A percentile compares a stretch with the other conserved stretches of the same genome.
phyloP scores from a whole-genome alignment of 2,113 vertebrate genomes.

The Vanacampus margaritifer region DNA sequence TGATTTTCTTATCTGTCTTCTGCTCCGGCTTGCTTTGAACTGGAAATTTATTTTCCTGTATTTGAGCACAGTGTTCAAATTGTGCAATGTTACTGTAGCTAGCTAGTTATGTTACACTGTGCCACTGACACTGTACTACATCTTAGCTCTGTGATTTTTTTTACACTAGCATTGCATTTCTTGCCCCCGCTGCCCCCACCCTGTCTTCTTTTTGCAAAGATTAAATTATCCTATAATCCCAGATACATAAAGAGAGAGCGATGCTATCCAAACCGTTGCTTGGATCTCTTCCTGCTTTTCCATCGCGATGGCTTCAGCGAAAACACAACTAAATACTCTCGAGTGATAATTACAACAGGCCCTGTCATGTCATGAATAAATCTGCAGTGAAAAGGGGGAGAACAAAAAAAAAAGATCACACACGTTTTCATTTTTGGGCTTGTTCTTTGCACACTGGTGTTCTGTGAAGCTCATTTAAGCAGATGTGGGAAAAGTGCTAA shows the following conservation, averaged over 20 bases:
- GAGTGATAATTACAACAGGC: constrained; percentile 65
- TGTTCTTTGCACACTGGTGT: background rate
- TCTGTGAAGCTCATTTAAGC: too few relatives aligned
- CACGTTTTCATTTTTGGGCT: background rate
- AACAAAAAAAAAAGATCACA: constrained; percentile 25
- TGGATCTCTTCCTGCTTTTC: constrained; percentile 67
- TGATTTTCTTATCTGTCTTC: constrained; percentile 36
- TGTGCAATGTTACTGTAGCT: too few relatives aligned
- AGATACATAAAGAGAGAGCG: constrained; percentile 44
- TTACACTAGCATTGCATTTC: background rate
- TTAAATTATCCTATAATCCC: constrained; percentile 62
- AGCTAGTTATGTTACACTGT: constrained; percentile 21
- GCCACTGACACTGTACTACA: constrained; percentile 31
- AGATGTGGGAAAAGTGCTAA: too few relatives aligned
- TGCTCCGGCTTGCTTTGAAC: constrained; percentile 40
- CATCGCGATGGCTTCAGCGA: constrained; percentile 62
- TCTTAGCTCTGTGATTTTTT: background rate
- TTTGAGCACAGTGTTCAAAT: too few relatives aligned
- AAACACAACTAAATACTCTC: constrained; percentile 66
- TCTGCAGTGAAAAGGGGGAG: constrained; percentile 44
- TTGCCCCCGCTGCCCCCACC: too few relatives aligned
- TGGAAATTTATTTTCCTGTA: constrained; percentile 8
- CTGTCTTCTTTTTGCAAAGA: constrained; percentile 29
- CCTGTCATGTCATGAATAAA: constrained; percentile 62
- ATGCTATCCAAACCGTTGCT: constrained; percentile 57